A percentile compares a stretch with the other conserved stretches of the same genome.
Evolutionary conservation across 2,888 invertebrate genomes (phyloP).

Genomic region (Diadegma fenestrale): DNA sequence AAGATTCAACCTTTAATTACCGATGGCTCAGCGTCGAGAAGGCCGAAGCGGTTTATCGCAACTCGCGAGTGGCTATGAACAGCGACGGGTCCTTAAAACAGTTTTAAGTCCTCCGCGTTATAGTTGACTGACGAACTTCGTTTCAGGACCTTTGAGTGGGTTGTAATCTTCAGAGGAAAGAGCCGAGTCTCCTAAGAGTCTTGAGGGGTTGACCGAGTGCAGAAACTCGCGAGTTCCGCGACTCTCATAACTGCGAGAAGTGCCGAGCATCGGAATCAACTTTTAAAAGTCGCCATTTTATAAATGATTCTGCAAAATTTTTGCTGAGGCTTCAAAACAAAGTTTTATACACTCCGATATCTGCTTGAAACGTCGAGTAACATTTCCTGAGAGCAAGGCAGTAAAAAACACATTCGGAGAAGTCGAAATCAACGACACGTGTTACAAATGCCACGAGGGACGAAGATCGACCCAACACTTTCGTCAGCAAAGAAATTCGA

Average conservation of each 20-base stretch:
- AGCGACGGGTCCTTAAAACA: background rate
- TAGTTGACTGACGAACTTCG: background rate
- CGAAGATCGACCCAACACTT: background rate
- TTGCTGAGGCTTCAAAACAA: background rate
- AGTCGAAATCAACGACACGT: background rate
- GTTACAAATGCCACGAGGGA: background rate
- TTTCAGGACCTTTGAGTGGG: background rate
- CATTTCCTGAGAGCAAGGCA: background rate
- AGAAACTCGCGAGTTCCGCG: background rate
- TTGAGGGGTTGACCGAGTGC: background rate
- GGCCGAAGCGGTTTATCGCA: background rate
- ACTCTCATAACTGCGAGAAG: background rate
- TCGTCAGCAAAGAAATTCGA: background rate
- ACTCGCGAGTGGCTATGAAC: background rate
- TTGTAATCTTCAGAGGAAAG: background rate
- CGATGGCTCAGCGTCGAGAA: background rate
- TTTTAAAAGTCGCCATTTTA: background rate
- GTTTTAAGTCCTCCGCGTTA: background rate
- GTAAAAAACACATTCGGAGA: background rate
- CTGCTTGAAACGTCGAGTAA: background rate
- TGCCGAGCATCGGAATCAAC: background rate
- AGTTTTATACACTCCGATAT: background rate
- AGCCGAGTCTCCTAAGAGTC: background rate
- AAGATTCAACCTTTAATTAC: background rate
- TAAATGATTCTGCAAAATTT: background rate